Evolutionary conservation across 2,888 invertebrate genomes (phyloP), one percentile per base, ranked within the genome.

Genomic region (Keiferia lycopersicella): DNA sequence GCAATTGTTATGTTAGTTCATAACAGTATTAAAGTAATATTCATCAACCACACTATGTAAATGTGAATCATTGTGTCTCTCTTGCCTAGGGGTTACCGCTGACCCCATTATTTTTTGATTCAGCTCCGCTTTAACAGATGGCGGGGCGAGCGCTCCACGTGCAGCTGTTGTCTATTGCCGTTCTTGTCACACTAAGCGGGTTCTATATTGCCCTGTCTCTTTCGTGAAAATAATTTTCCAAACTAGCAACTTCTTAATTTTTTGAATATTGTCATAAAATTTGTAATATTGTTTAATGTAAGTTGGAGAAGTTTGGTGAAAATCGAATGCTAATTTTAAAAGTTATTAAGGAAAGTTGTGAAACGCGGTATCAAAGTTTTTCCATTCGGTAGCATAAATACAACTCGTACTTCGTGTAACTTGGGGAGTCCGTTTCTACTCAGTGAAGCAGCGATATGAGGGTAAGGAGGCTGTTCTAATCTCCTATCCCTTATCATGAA

Each of bases 341-440:
- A 64, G 64, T 53, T 64, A 63, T 58, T 60, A 53, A 45, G 41
- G 22, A 56, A 63, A 65, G 26, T 45, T 30, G 59, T 65, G 53
- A 56, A 65, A 61, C 63, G 70, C 81, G 77, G 70, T 73, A 68
- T 64, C 53, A 65, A 72, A 68, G 62, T 79, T 78, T 76, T 74
- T 58, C 12, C 10, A 34, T 2, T 16, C 1, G 34, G 50, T 69
- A 10, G 68, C 50, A 70, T 75, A 75, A 69, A 76, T 75, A 76
- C 59, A 64, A 39, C 6, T n/a, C 45, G 18, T 59, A 16, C 18
- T 10, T 0, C 0, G 0, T 0, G 0, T 0, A 0, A 0, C 0
- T 0, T 20, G 72, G 80, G 77, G 79, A 78, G 81, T 80, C 81
- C 81, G 78, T 80, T 77, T 81, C 81, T 82, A 80, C 79, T 75